These are phyloP conservation scores for Meloe dianella DNA, from an alignment of 2,888 invertebrate species.

Conservation along the genomic window DNA sequence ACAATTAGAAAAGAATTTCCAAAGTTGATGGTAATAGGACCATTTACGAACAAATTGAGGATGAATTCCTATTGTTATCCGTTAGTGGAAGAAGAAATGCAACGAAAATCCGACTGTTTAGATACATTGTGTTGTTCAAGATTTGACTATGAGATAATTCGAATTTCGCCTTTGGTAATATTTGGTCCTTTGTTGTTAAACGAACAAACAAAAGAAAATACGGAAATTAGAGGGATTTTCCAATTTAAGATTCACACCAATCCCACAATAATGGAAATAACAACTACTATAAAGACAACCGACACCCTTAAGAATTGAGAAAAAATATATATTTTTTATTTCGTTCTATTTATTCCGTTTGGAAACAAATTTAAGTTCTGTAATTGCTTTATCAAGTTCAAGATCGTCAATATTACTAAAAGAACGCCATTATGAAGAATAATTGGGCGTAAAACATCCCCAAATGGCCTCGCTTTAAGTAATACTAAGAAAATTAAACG, in stretches of 20 bases:
- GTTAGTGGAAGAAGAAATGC: constrained; percentile 24
- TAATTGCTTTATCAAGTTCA: constrained; percentile 11
- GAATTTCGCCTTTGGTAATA: constrained; percentile 15
- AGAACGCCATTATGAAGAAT: constrained; percentile 16
- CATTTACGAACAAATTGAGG: constrained; percentile 5
- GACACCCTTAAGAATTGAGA: not conserved
- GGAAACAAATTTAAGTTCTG: not conserved
- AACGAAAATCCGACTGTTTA: constrained; percentile 24
- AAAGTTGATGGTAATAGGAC: not conserved
- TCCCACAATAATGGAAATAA: constrained; percentile 22
- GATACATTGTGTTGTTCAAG: constrained; percentile 43
- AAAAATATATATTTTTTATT: not conserved
- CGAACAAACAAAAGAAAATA: constrained; percentile 9
- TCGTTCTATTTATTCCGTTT: too few relatives aligned
- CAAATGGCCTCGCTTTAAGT: constrained; percentile 26
- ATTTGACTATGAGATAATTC: constrained; percentile 37
- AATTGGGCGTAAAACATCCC: constrained; percentile 25
- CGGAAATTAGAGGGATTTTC: not conserved
- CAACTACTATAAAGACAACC: not conserved
- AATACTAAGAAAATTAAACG: constrained; percentile 36
- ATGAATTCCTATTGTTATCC: not conserved
- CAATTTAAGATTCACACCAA: constrained; percentile 25
- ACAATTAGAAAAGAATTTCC: not conserved
- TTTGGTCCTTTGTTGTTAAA: not conserved
- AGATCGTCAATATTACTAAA: not conserved